A percentile compares a stretch with the other conserved stretches of the same genome.
These are phyloP conservation scores for Sycophaga agraensis DNA, from an alignment of 1,140 invertebrate species.

Conservation along the genomic window DNA sequence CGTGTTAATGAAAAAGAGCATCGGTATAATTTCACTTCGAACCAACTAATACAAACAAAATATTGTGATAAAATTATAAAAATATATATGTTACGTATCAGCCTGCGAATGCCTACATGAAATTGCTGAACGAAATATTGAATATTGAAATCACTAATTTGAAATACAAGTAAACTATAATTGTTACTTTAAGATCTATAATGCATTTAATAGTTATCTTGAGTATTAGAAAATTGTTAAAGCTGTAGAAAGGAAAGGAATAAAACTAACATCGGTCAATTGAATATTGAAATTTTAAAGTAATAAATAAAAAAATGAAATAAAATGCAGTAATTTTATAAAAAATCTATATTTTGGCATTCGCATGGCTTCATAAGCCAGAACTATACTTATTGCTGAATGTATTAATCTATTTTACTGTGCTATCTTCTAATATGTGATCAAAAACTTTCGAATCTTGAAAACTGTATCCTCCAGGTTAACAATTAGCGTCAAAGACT, in stretches of 20 bases:
- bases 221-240: no score
- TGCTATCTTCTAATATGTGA: background rate
- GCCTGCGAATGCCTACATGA: constrained; percentile 21
- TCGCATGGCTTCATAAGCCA: constrained; percentile 2
- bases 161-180: no score
- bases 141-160: no score
- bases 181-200: no score
- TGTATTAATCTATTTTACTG: constrained; percentile 8
- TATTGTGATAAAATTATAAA: constrained; percentile 12
- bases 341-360: constrained; percentile 9
- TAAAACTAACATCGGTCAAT: no score
- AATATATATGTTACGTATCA: background rate
- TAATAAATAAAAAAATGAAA: no score
- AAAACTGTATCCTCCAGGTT: background rate
- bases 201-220: no score
- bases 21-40: background rate
- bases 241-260: no score
- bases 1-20: background rate
- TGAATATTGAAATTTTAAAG: no score
- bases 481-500: no score
- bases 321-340: background rate
- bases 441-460: constrained; percentile 13
- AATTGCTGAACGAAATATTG: no score
- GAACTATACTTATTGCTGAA: constrained; percentile 11
- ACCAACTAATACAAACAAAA: constrained; percentile 13